Percentiles rank a stretch among this genome's conserved stretches.
These are phyloP conservation scores for Vannuccia rotundouncinata DNA, from an alignment of 2,888 invertebrate genomes.

Conservation along the genomic window DNA sequence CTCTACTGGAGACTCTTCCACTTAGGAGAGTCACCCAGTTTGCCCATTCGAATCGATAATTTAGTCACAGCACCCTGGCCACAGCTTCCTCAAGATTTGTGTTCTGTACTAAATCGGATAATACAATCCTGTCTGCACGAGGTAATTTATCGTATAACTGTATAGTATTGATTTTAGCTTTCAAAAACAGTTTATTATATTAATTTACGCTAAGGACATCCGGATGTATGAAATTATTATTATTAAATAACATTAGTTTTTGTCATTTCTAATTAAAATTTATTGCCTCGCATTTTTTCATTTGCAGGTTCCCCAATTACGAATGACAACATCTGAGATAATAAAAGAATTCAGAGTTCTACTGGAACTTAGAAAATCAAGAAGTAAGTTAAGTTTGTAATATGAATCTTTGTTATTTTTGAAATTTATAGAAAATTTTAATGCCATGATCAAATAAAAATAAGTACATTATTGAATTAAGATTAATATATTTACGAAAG, in stretches of 20 bases:
- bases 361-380: background rate
- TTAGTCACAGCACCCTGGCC: background rate
- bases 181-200: background rate
- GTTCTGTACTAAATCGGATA: background rate
- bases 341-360: conserved; percentile 11
- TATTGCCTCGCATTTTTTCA: background rate
- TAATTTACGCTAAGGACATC: too few species aligned
- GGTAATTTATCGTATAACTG: background rate
- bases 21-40: background rate
- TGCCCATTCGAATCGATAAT: background rate
- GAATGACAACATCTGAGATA: conserved; percentile 11
- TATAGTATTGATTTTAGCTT: background rate
- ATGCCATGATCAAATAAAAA: too few species aligned
- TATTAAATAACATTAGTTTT: background rate
- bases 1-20: conserved; percentile 33
- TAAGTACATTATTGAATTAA: too few species aligned
- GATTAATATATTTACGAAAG: too few species aligned
- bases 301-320: conserved; percentile 29
- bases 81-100: background rate
- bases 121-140: background rate
- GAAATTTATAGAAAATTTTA: too few species aligned
- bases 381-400: background rate
- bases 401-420: too few species aligned
- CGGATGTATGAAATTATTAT: background rate
- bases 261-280: background rate